These are phyloP conservation scores for Tenualosa ilisha DNA, from an alignment of 2,797 vertebrate species.

Conservation along the genomic window DNA sequence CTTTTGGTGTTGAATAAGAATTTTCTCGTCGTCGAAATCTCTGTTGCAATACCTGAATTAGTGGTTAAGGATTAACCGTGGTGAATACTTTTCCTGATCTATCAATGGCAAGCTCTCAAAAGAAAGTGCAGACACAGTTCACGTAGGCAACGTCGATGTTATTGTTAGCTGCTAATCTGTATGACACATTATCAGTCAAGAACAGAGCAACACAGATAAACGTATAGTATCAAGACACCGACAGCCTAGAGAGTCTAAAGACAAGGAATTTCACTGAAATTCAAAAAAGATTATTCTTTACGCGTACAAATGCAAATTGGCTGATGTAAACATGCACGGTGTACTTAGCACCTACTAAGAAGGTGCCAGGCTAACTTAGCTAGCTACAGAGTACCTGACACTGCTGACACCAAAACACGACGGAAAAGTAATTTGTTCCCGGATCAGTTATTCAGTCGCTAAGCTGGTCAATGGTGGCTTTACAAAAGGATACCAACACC, in stretches of 20 bases:
- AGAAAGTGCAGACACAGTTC: background rate
- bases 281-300: background rate
- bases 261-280: background rate
- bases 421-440: background rate
- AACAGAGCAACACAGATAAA: background rate
- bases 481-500: conserved; percentile 96
- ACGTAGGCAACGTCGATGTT: background rate
- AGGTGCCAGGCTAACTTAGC: background rate
- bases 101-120: background rate
- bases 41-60: conserved; percentile 92
- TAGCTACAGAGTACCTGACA: background rate
- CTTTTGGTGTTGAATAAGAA: conserved; percentile 98
- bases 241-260: background rate
- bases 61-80: background rate
- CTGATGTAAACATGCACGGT: background rate
- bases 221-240: too few relatives aligned
- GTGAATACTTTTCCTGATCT: background rate
- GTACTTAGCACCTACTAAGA: background rate
- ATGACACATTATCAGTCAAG: background rate
- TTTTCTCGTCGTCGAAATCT: conserved; percentile 99
- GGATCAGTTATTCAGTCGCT: background rate
- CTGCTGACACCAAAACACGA: background rate
- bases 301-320: background rate
- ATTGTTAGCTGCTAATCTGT: background rate
- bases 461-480: background rate